phyloP scores from a whole-genome alignment of 2,113 vertebrate species.

The Indri indri region DNA sequence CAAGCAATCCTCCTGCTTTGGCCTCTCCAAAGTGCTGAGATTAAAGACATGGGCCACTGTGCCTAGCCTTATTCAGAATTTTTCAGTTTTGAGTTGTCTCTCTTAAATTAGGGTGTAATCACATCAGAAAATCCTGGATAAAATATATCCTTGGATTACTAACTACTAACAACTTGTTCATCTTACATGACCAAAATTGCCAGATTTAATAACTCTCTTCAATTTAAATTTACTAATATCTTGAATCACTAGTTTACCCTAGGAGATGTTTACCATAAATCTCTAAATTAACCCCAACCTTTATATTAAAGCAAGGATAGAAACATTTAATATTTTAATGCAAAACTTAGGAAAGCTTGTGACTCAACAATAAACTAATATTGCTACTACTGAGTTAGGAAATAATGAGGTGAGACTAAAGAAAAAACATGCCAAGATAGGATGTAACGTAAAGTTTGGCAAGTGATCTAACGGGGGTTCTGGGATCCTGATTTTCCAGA shows the following conservation, averaged over 20 bases:
- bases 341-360: conserved; percentile 15
- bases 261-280: background rate
- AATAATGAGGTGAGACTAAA: conserved; percentile 22
- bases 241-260: background rate
- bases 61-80: background rate
- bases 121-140: background rate
- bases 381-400: background rate
- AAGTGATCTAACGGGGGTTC: background rate
- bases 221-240: conserved; percentile 20
- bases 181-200: background rate
- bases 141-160: background rate
- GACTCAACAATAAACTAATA: background rate
- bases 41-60: no score
- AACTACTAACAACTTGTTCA: background rate
- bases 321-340: conserved; percentile 33
- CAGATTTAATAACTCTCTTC: background rate
- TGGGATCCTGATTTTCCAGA: background rate
- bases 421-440: background rate
- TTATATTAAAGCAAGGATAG: background rate
- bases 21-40: no score
- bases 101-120: background rate
- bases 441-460: background rate
- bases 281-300: conserved; percentile 36
- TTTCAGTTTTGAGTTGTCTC: background rate
- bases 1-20: no score